A percentile compares a stretch with the other conserved stretches of the same genome.
phyloP scores from a whole-genome alignment of 2,888 invertebrate species.

The Lamellibrachia columna region DNA sequence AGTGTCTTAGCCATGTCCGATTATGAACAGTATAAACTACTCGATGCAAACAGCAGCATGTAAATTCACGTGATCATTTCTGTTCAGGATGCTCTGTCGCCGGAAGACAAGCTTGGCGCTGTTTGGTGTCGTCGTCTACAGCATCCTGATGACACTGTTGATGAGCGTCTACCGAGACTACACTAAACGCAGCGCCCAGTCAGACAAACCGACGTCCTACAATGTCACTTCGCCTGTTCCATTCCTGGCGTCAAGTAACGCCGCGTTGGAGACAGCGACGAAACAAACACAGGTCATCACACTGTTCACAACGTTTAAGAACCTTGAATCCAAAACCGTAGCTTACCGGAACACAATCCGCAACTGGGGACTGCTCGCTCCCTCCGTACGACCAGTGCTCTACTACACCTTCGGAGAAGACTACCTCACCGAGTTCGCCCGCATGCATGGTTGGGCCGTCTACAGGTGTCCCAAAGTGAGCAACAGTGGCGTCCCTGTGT shows the following conservation, averaged over 20 bases:
- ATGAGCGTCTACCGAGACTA: not conserved
- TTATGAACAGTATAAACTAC: too few species aligned
- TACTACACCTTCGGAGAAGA: slow-evolving; percentile 27
- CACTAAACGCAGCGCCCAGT: not conserved
- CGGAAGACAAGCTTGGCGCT: not conserved
- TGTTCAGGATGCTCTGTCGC: not conserved
- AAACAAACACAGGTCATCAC: slow-evolving; percentile 3
- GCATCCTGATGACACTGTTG: not conserved
- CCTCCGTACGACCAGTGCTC: slow-evolving; percentile 26
- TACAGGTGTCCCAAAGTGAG: not conserved
- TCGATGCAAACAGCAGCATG: not conserved
- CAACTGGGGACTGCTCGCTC: slow-evolving; percentile 28
- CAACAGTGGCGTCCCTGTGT: slow-evolving; percentile 20
- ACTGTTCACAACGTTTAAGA: slow-evolving; percentile 27
- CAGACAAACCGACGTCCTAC: not conserved
- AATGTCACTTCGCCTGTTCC: not conserved
- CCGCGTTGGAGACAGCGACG: too few species aligned
- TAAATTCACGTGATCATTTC: not conserved
- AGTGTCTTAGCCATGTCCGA: too few species aligned
- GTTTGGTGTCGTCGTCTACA: not conserved
- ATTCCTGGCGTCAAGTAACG: not conserved
- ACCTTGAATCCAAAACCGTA: slow-evolving; percentile 23
- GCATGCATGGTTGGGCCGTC: slow-evolving; percentile 26
- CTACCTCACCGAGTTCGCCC: slow-evolving; percentile 23
- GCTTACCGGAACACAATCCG: slow-evolving; percentile 28